These are phyloP conservation scores for Uropsilus gracilis DNA, from an alignment of 2,113 vertebrate species.

Conservation along the genomic window DNA sequence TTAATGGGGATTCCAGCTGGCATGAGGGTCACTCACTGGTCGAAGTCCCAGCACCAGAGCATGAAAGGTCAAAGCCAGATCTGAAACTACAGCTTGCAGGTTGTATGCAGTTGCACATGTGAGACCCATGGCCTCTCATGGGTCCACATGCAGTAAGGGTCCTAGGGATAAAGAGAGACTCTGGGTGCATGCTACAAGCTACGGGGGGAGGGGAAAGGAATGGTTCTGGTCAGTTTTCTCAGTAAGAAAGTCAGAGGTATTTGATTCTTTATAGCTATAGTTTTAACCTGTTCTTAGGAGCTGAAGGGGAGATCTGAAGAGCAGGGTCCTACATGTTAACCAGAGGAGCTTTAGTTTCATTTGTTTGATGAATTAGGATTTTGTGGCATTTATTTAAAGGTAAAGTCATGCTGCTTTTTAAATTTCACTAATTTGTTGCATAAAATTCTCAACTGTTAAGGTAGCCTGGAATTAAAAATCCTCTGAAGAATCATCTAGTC, in stretches of 20 bases:
- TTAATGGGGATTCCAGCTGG: background rate
- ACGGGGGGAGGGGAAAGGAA: background rate
- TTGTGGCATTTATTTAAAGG: background rate
- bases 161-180: background rate
- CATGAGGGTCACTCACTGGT: background rate
- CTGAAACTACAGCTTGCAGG: background rate
- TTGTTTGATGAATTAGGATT: background rate
- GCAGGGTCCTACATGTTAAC: background rate
- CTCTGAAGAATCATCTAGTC: background rate
- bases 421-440: background rate
- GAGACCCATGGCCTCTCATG: background rate
- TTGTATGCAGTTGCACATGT: no score
- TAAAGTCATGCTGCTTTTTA: background rate
- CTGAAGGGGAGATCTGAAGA: background rate
- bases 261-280: background rate
- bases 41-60: background rate
- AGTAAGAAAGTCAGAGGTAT: background rate
- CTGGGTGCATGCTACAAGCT: accelerated
- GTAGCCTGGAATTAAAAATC: constrained; percentile 1
- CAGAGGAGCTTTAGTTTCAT: background rate
- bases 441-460: background rate
- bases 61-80: background rate
- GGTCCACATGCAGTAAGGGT: background rate
- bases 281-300: background rate
- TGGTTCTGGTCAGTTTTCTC: no score